These are phyloP conservation scores for Siderastrea radians DNA, from an alignment of 92 coral and sea anemone species.

Conservation along the genomic window DNA sequence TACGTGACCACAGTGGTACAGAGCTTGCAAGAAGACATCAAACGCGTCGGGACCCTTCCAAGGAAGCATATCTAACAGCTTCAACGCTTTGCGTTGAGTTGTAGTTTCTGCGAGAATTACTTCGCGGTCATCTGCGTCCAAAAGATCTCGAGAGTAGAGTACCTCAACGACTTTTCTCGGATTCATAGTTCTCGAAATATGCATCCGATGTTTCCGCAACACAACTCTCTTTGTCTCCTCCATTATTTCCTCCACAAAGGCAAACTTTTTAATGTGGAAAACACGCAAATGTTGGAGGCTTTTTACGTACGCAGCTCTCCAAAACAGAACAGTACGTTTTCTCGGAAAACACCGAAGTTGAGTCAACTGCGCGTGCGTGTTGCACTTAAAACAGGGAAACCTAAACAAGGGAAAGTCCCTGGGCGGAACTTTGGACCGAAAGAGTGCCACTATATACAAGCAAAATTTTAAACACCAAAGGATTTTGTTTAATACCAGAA, in stretches of 20 bases:
- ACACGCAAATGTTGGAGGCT: too few species aligned
- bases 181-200: not conserved
- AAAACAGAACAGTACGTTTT: not conserved
- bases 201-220: not conserved
- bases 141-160: slow-evolving; percentile 30
- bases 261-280: not conserved
- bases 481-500: too few species aligned
- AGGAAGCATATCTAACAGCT: slow-evolving; percentile 51
- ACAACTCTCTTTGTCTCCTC: slow-evolving; percentile 15
- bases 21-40: slow-evolving; percentile 30
- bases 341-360: slow-evolving; percentile 12
- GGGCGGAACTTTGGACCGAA: not conserved
- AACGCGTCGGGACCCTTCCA: slow-evolving; percentile 58
- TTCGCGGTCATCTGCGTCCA: slow-evolving; percentile 51
- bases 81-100: slow-evolving; percentile 13
- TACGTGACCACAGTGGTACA: not conserved
- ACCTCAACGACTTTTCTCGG: not conserved
- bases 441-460: not conserved
- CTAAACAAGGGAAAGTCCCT: slow-evolving; percentile 31
- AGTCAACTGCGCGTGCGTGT: slow-evolving; percentile 1
- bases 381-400: not conserved
- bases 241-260: not conserved
- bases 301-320: not conserved
- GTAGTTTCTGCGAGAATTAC: slow-evolving; percentile 17
- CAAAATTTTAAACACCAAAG: too few species aligned